Evolutionary conservation across 2,113 vertebrate species (phyloP).

Genomic region (Alaudala cheleensis): DNA sequence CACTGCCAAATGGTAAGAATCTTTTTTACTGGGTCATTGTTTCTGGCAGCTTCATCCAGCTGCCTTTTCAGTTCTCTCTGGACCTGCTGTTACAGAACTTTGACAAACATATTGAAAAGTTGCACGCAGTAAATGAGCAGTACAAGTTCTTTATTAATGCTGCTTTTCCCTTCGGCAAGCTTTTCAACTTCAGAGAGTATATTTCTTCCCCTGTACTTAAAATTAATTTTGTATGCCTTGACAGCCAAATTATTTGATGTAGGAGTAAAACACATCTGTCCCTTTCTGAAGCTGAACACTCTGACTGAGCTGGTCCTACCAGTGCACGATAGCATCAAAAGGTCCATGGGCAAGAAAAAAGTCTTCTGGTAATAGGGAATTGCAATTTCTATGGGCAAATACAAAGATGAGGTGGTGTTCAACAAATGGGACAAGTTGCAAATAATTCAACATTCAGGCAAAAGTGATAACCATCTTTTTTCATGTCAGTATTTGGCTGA

Average conservation of each 20-base stretch:
- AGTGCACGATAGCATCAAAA: rapidly evolving
- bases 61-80: neutral
- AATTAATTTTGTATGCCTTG: slow-evolving; percentile 18
- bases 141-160: neutral
- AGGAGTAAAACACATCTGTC: neutral
- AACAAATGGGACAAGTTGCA: neutral
- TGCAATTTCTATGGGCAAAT: neutral
- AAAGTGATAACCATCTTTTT: neutral
- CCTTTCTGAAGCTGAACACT: neutral
- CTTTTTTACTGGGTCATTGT: neutral
- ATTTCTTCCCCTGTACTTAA: neutral
- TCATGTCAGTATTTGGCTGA: neutral
- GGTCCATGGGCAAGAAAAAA: neutral
- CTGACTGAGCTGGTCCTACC: neutral
- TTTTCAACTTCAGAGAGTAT: neutral
- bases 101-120: neutral
- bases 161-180: neutral
- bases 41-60: neutral
- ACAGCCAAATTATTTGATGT: neutral
- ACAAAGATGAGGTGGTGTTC: neutral
- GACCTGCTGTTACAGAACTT: neutral
- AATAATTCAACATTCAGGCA: neutral
- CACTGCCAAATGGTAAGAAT: neutral
- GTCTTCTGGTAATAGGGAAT: neutral
- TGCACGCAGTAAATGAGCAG: neutral